Evolutionary conservation across 2,888 invertebrate species (phyloP), one percentile per base, ranked within the genome.

Genomic region (Scaptomyza parva): DNA sequence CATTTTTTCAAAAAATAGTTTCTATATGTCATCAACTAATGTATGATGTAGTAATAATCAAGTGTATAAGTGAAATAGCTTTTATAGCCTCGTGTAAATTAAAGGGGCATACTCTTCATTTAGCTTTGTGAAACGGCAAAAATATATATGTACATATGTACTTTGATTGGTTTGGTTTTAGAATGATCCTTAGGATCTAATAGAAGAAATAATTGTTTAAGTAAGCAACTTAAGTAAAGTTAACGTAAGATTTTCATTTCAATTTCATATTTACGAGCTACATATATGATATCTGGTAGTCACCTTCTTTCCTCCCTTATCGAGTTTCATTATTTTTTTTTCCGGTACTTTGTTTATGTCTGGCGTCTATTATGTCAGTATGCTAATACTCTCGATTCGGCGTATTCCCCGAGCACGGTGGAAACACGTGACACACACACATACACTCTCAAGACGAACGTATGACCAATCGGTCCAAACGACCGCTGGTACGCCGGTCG

Each of bases 401-500:
- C 72, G 84, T 77, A 73, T 88, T 86, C 83, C 84, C 84, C 86
- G 68, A 68, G 14, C 84, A 84, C 84, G 88, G 58, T 41, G 33
- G 12, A 11, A 37, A 44, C 84, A 70, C 88, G 88, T 84, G 84
- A 74, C 62, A 52, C 45, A 37, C 12, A 18, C 12, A 52, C 45
- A 37, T 11, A 18, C 12, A 44, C 11, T 37, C 9, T 40, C 45
- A 39, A 28, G 48, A 24, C 22, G 45, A 59, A 58, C 45, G 39
- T 43, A 59, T 58, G 67, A 69, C 62, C 69, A 67, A 65, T 63
- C 33, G 43, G 40, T 63, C 52, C 28, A 58, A 44, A 5, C 40
- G 37, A 54, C 53, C 14, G 37, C 17, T 14, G 24, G 51, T 9
- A 26, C 17, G 61, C 20, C 28, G 18, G 14, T 12, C 57, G 54